Base-by-base conservation (phyloP, 2,797 vertebrate genomes). In the Parauchenoglanis ngamensis region DNA sequence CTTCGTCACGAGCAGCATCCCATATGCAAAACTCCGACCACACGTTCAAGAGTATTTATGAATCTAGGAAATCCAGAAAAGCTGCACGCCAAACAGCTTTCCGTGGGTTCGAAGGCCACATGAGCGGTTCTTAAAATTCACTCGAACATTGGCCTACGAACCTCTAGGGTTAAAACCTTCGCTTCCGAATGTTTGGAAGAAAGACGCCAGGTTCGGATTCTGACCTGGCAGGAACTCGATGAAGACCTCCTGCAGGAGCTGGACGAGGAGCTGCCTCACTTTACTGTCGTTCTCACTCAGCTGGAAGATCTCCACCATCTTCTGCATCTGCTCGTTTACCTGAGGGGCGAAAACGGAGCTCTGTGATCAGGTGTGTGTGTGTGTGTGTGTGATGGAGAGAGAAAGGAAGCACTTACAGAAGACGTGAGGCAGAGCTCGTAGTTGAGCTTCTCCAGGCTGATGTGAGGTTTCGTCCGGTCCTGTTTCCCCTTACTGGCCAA, bases 211-310 rank as follows among this genome's bases (percentile, higher is more conserved):
- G 19, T 63, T 46, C 63, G 21, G n/a, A 65, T 65, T 52, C 85
- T 92, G 73, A 98, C 98, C 97, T 86, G 98, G 97, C 88, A 98
- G 97, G 92, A 99, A 99, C 89, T 99, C 98, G 0, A 95, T 92
- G 87, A 98, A 97, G 80, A 98, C 96, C 91, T 98, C 97, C 87
- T 97, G 96, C 89, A 99, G 93, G 49, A 99, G 95, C 3, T 97
- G 91, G 78, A 98, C 94, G 61, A 98, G 92, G 13, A 99, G 94
- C 17, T 92, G 90, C 76, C 98, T 90, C 15, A 96, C 92, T 44
- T 95, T 97, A 80, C 93, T 96, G 87, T 98, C 97, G 0, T 93
- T 95, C 85, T 97, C 97, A 0, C 95, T 95, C 76, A 98, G 92
- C 91, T 97, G 96, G 84, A 96, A 95, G 19, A 94, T 93, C 73